These are phyloP conservation scores for Gymnogyps californianus DNA, from an alignment of 2,113 vertebrate genomes.

Conservation along the genomic window DNA sequence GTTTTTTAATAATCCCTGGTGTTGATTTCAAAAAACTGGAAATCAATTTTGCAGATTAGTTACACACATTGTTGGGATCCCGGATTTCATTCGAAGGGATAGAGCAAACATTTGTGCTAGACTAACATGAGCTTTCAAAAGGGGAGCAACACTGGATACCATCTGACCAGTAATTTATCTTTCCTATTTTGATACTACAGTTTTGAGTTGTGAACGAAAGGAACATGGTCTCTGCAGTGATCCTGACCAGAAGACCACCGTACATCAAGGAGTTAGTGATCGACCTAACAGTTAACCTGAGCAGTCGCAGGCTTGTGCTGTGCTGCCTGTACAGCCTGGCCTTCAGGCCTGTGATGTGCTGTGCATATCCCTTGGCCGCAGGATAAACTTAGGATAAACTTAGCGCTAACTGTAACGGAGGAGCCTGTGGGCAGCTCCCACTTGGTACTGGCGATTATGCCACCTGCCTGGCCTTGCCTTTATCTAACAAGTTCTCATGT, in stretches of 20 bases:
- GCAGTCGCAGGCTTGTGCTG: neutral
- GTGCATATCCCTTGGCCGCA: fast-evolving
- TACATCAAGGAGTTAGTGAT: neutral
- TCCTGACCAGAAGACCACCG: neutral
- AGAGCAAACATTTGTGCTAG: neutral
- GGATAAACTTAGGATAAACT: neutral
- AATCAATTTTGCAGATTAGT: neutral
- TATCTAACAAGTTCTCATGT: neutral
- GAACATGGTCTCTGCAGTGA: neutral
- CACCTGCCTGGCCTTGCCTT: neutral
- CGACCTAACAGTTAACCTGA: neutral
- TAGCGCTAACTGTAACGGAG: neutral
- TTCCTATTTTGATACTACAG: neutral
- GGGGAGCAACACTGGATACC: neutral
- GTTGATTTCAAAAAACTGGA: neutral
- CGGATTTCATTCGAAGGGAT: neutral
- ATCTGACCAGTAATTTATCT: neutral
- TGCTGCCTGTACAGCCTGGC: neutral
- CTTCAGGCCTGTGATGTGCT: neutral
- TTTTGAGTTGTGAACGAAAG: neutral
- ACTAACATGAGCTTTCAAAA: neutral
- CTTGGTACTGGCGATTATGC: fast-evolving
- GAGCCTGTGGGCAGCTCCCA: neutral
- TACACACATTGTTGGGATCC: neutral
- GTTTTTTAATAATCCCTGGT: neutral